Conservation (phyloP, 2,888 invertebrate genomes). For the Tiphia femorata region DNA sequence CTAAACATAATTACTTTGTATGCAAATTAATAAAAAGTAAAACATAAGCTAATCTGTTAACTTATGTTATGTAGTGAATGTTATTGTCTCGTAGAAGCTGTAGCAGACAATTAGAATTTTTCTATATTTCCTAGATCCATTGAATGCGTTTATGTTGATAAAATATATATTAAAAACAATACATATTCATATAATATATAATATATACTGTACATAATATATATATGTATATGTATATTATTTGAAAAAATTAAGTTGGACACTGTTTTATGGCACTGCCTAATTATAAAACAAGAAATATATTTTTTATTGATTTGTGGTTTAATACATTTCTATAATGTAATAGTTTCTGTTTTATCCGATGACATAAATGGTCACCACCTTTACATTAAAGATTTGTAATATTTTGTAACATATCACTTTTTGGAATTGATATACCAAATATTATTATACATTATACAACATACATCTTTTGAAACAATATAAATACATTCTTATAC, state of each 20-base stretch:
- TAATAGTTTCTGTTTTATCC: conserved; percentile 11
- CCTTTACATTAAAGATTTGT: conserved; percentile 19
- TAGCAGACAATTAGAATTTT: conserved; percentile 3
- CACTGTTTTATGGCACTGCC: not conserved
- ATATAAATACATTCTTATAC: conserved; percentile 35
- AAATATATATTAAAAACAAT: no score
- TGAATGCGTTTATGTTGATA: no score
- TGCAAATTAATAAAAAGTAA: not conserved
- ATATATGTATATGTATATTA: no score
- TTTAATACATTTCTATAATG: conserved; percentile 16
- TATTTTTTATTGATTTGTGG: conserved; percentile 8
- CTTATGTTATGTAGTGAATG: conserved; percentile 12
- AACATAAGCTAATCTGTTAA: not conserved
- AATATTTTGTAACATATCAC: no score
- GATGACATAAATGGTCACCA: conserved; percentile 19
- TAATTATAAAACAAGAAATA: conserved; percentile 8
- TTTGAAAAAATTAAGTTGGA: no score
- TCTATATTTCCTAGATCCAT: no score
- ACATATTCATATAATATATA: no score
- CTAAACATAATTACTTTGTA: no score
- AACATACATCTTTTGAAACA: conserved; percentile 32
- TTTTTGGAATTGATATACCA: no score
- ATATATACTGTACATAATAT: no score
- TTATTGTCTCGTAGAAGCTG: conserved; percentile 30
- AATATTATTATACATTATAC: conserved; percentile 24